These are phyloP conservation scores for Heteronetta atricapilla DNA, from an alignment of 2,113 vertebrate species.

Conservation along the genomic window DNA sequence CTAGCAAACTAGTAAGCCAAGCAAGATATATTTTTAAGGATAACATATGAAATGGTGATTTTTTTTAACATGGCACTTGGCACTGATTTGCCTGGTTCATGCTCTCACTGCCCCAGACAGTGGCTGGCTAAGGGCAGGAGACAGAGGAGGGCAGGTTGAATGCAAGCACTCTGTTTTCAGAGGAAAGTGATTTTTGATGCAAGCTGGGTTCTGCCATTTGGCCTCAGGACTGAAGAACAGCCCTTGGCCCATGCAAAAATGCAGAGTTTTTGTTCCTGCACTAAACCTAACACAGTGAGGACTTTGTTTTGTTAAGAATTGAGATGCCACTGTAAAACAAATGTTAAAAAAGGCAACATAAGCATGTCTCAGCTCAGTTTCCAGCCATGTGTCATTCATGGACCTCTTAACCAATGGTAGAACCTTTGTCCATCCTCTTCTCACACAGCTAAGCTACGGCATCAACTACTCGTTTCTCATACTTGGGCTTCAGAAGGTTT, in stretches of 20 bases:
- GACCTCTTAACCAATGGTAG: background rate
- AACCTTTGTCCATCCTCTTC: background rate
- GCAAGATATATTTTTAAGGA: background rate
- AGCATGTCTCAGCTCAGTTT: background rate
- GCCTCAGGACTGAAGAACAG: fast-evolving
- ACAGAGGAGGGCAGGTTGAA: background rate
- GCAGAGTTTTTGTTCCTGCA: background rate
- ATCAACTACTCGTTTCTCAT: background rate
- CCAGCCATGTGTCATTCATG: background rate
- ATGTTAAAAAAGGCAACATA: background rate
- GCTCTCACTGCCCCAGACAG: background rate
- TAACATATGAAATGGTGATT: fast-evolving
- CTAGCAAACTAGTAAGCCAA: background rate
- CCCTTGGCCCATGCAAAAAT: background rate
- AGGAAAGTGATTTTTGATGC: background rate
- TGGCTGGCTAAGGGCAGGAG: background rate
- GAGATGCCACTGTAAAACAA: background rate
- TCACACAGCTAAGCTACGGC: background rate
- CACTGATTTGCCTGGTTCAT: fast-evolving
- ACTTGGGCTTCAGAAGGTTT: background rate
- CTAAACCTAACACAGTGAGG: background rate
- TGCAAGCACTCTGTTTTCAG: background rate
- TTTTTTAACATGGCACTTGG: background rate
- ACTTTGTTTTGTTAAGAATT: background rate
- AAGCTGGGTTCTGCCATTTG: background rate